Base-by-base conservation (phyloP, 2,797 vertebrate genomes). In the Eulemur albifrons region DNA sequence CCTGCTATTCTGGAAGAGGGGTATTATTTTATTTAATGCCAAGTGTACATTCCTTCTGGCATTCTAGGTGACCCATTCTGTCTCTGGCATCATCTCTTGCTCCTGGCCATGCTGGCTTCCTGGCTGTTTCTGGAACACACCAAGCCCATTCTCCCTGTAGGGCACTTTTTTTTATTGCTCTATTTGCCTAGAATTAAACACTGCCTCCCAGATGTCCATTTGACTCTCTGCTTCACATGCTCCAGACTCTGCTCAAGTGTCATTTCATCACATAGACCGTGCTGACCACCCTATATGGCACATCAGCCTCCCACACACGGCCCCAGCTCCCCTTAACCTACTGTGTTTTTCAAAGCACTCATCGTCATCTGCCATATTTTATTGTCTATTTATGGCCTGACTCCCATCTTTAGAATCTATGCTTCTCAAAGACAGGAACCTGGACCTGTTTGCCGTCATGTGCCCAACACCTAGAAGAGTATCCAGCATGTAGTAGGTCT, bases 111-210 rank as follows among this genome's bases (percentile, higher is more conserved):
- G 65, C 52, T 80, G 80, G 45, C 88, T 75, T 88, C 20, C 88
- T 80, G 52, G 54, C 95, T 94, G 65, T 90, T 97, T 91, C 67
- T 72, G 91, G 85, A 82, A 84, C 65, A 59, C 11, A 43, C 45
- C n/a, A 52, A 70, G 27, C 65, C 77, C 45, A 1, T 85, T 72
- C 43, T 94, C 88, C 84, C 77, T 30, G 1, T 30, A 35, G 69
- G 75, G 67, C 17, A 67, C 54, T 57, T 65, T 65, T 32, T 85
- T 92, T 87, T 72, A 40, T 86, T 83, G 81, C 27, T 90, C 76
- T 30, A 4, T 87, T 94, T 89, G 38, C 85, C 57, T 27, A 81
- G 54, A 87, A 84, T 35, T 43, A 40, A 70, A 61, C 43, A 27
- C 40, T 52, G 87, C 72, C 92, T 90, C 86, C 45, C 90, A 87